These are phyloP conservation scores for Amblyjoppa proteus DNA, from an alignment of 2,888 invertebrate species.

Conservation along the genomic window DNA sequence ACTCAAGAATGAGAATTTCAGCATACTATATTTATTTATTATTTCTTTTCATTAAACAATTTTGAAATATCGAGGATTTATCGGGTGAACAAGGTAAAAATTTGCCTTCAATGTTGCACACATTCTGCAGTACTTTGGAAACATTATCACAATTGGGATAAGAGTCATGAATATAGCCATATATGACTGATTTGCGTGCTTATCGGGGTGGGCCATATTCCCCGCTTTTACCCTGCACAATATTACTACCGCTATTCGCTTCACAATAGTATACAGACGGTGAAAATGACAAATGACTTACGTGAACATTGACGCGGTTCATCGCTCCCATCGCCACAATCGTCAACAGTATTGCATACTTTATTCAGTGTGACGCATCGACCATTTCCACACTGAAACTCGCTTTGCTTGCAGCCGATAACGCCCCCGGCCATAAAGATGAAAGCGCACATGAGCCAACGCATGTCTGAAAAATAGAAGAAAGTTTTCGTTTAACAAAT, in stretches of 20 bases:
- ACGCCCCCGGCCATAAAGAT: constrained; percentile 78
- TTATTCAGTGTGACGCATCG: constrained; percentile 90
- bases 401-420: constrained; percentile 86
- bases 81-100: no score
- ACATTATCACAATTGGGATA: not conserved
- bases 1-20: no score
- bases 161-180: not conserved
- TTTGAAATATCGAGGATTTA: no score
- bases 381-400: constrained; percentile 86
- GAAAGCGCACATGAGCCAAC: constrained; percentile 79
- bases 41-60: no score
- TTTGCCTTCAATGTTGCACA: not conserved
- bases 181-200: not conserved
- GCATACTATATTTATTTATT: no score
- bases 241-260: not conserved
- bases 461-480: constrained; percentile 79
- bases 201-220: not conserved
- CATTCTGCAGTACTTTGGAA: not conserved
- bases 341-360: constrained; percentile 92
- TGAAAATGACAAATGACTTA: constrained; percentile 86
- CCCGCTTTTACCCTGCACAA: not conserved
- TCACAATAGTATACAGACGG: constrained; percentile 27
- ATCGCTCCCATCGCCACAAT: constrained; percentile 92
- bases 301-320: constrained; percentile 92
- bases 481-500: constrained; percentile 38